Evolutionary conservation across 1,140 invertebrate genomes (phyloP).

Genomic region (Lutraria rhynchaena): DNA sequence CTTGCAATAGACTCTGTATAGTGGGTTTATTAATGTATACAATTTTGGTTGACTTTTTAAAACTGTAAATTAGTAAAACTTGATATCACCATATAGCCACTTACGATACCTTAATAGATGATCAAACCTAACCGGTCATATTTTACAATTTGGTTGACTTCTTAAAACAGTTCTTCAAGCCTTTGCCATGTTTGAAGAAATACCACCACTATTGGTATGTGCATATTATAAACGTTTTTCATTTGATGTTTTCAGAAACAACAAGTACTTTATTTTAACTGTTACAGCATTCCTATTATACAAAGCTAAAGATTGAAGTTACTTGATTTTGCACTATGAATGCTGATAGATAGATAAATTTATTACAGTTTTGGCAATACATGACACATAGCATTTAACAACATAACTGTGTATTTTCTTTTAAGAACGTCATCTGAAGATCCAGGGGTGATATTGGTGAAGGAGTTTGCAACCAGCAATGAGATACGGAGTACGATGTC

Average conservation of each 20-base stretch:
- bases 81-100: too few relatives aligned
- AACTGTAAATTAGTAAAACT: too few relatives aligned
- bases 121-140: not conserved
- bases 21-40: too few relatives aligned
- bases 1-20: too few relatives aligned
- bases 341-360: not conserved
- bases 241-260: not conserved
- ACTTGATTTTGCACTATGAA: not conserved
- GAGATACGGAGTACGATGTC: not conserved
- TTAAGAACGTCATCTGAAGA: not conserved
- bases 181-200: slow-evolving; percentile 1
- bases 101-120: too few relatives aligned
- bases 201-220: slow-evolving; percentile 12
- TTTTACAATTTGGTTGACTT: slow-evolving; percentile 9
- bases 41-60: too few relatives aligned
- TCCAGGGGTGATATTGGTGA: slow-evolving; percentile 34
- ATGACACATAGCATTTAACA: too few relatives aligned
- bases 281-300: too few relatives aligned
- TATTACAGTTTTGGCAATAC: too few relatives aligned
- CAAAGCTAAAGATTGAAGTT: too few relatives aligned
- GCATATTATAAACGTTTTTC: not conserved
- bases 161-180: slow-evolving; percentile 15
- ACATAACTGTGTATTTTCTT: too few relatives aligned
- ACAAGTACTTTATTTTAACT: too few relatives aligned
- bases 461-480: not conserved